Evolutionary conservation across 2,797 vertebrate genomes (phyloP).

Genomic region (Pyrocephalus nanus): DNA sequence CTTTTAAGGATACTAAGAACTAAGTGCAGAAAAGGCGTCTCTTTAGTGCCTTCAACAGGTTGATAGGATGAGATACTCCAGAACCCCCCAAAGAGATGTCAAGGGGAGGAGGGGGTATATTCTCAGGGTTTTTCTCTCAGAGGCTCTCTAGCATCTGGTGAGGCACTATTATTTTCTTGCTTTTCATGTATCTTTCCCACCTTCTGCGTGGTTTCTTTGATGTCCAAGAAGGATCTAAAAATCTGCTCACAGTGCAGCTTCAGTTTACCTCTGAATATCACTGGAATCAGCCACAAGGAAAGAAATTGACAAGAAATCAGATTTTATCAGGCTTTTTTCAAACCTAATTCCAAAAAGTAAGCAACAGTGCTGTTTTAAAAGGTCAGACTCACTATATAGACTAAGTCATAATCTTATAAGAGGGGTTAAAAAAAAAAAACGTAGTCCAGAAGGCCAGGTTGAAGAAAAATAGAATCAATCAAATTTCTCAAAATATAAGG

Average conservation of each 20-base stretch:
- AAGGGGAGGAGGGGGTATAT: background rate
- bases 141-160: background rate
- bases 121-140: background rate
- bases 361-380: background rate
- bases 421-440: background rate
- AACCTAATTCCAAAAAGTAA: background rate
- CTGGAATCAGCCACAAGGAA: background rate
- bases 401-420: background rate
- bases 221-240: slow-evolving; percentile 3
- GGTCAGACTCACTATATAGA: background rate
- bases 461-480: background rate
- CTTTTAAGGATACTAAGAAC: background rate
- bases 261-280: background rate
- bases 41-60: background rate
- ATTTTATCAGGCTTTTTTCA: slow-evolving; percentile 6
- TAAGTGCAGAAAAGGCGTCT: background rate
- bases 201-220: background rate
- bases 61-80: background rate
- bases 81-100: background rate
- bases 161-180: background rate
- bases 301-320: background rate
- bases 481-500: background rate
- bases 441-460: background rate
- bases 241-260: background rate
- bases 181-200: background rate